Percentiles rank a stretch among this genome's conserved stretches.
phyloP scores from a whole-genome alignment of 2,113 vertebrate genomes.

The Mus pahari region DNA sequence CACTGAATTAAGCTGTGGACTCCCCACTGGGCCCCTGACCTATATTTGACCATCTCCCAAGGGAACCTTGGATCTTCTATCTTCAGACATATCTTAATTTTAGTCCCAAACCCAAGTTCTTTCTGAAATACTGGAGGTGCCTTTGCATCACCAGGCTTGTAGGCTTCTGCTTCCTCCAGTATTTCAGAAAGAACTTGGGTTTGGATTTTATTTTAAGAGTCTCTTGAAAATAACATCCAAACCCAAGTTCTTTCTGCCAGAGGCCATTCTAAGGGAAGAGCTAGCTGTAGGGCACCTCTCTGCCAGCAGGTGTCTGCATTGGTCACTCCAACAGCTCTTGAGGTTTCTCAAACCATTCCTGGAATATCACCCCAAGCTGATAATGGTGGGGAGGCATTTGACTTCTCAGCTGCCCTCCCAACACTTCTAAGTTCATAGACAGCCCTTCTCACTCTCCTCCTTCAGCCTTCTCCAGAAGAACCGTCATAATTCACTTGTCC shows the following conservation, averaged over 20 bases:
- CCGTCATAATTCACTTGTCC: background rate
- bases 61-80: background rate
- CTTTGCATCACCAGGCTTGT: too few species aligned
- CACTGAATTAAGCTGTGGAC: background rate
- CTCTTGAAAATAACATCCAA: too few species aligned
- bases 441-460: background rate
- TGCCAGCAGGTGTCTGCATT: background rate
- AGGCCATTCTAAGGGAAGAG: background rate
- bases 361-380: slow-evolving; percentile 47
- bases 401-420: background rate
- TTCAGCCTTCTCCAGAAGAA: background rate
- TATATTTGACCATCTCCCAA: background rate
- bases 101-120: slow-evolving; percentile 7
- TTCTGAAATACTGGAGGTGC: too few species aligned
- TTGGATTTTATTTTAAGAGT: too few species aligned
- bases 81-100: background rate
- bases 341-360: background rate
- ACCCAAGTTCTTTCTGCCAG: background rate
- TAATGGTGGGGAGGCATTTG: slow-evolving; percentile 23
- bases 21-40: background rate
- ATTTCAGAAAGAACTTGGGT: too few species aligned
- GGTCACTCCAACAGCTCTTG: slow-evolving; percentile 42
- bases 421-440: slow-evolving; percentile 6
- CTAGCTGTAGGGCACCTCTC: background rate
- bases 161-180: too few species aligned